Evolutionary conservation across 2,797 vertebrate species (phyloP).

Genomic region (Pseudopleuronectes americanus): DNA sequence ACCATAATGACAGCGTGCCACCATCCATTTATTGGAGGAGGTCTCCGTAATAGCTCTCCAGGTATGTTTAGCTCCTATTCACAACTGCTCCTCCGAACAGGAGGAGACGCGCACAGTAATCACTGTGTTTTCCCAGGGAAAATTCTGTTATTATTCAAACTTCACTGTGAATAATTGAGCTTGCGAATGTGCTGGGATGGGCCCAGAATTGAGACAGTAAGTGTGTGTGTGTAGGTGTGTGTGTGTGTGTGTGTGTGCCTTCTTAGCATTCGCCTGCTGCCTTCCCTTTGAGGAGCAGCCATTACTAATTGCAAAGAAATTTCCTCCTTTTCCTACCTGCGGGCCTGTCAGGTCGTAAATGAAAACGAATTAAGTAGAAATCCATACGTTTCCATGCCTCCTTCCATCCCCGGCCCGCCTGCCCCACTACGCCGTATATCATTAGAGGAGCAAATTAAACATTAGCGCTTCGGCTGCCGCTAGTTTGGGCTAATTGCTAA

Average conservation of each 20-base stretch:
- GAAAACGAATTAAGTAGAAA: conserved; percentile 85
- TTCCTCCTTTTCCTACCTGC: conserved; percentile 80
- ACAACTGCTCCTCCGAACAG: conserved; percentile 41
- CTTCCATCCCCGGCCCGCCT: conserved; percentile 54
- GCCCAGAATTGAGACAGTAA: conserved; percentile 63
- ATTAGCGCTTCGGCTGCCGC: conserved; percentile 83
- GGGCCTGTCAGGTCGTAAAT: conserved; percentile 82
- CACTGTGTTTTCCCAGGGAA: conserved; percentile 72
- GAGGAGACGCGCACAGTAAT: conserved; percentile 59
- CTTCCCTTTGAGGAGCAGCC: conserved; percentile 81
- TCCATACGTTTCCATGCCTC: conserved; percentile 79
- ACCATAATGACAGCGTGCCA: conserved; percentile 38
- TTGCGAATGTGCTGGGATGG: conserved; percentile 58
- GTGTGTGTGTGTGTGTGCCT: conserved; percentile 41
- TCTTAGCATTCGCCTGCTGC: conserved; percentile 77
- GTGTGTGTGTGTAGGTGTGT: conserved; percentile 21
- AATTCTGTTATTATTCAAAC: conserved; percentile 79
- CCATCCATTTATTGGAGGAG: conserved; percentile 37
- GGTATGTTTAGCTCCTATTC: conserved; percentile 51
- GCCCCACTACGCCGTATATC: conserved; percentile 75
- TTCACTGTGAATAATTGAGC: conserved; percentile 78
- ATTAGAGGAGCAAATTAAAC: conserved; percentile 87
- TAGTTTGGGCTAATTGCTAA: conserved; percentile 88
- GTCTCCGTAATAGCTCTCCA: conserved; percentile 55
- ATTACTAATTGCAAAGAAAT: conserved; percentile 84